Conservation (phyloP, 2,113 vertebrate genomes). For the Tenebrosternarchus preto region DNA sequence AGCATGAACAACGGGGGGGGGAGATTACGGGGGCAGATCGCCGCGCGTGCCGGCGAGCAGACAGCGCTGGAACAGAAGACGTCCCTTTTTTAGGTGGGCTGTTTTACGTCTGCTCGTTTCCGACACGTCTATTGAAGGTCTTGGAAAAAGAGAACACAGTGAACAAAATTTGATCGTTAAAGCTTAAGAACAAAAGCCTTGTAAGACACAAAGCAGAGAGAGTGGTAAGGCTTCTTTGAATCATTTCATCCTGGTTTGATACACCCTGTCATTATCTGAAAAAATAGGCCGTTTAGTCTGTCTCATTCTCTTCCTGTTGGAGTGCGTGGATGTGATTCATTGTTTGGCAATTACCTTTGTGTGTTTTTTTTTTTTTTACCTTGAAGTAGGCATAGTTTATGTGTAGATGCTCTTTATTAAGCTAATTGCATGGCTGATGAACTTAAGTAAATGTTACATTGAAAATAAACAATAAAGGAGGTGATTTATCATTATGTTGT, state of each 20-base stretch:
- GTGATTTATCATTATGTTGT: constrained; percentile 5
- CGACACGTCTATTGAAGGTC: not conserved
- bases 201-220: constrained; percentile 9
- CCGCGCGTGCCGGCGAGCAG: not conserved
- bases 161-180: not conserved
- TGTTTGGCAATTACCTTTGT: not conserved
- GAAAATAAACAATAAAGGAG: constrained; percentile 17
- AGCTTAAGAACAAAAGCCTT: constrained; percentile 10
- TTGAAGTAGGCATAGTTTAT: constrained; percentile 13
- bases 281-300: constrained; percentile 1
- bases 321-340: constrained; percentile 17
- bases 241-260: constrained; percentile 36
- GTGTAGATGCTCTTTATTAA: constrained; percentile 30
- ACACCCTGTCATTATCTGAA: constrained; percentile 3
- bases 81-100: not conserved
- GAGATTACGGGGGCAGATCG: not conserved
- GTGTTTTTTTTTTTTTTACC: constrained; percentile 8
- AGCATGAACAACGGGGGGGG: constrained; percentile 21
- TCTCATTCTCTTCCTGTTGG: constrained; percentile 20
- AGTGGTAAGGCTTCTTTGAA: not conserved
- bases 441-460: constrained; percentile 18
- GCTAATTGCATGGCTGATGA: constrained; percentile 8
- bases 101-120: not conserved
- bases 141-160: not conserved
- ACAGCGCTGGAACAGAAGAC: not conserved